phyloP scores from a whole-genome alignment of 2,797 vertebrate genomes.

The Etheostoma nigrum region DNA sequence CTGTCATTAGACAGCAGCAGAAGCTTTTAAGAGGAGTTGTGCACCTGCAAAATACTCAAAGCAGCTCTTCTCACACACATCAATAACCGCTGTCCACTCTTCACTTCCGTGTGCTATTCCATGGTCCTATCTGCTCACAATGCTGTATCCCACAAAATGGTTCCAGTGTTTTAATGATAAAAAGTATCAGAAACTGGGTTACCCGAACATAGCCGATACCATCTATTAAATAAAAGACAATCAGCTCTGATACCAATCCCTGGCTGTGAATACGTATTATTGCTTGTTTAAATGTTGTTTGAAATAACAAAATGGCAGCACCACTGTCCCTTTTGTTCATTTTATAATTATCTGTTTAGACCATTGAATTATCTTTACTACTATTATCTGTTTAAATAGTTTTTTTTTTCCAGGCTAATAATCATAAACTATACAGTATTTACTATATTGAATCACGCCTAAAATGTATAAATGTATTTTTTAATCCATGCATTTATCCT shows the following conservation, averaged over 20 bases:
- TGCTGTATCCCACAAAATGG: background rate
- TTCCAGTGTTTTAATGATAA: background rate
- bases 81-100: constrained; percentile 13
- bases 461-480: constrained; percentile 1
- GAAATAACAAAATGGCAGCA: constrained; percentile 8
- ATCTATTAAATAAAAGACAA: constrained; percentile 7
- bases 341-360: constrained; percentile 2
- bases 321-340: constrained; percentile 23
- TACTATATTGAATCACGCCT: background rate
- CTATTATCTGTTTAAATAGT: background rate
- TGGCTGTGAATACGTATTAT: background rate
- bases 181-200: constrained; percentile 16
- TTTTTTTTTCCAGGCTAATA: constrained; percentile 1
- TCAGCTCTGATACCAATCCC: background rate
- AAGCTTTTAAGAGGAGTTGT: constrained; percentile 3
- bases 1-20: constrained; percentile 5
- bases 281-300: background rate
- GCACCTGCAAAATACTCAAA: constrained; percentile 2
- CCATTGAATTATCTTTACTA: constrained; percentile 5
- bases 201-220: background rate
- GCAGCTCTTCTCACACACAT: constrained; percentile 17
- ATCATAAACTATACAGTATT: constrained; percentile 10
- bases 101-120: background rate
- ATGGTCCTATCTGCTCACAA: constrained; percentile 1
- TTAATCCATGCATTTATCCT: constrained; percentile 35